A percentile compares a stretch with the other conserved stretches of the same genome.
These are phyloP conservation scores for Limnothrissa miodon DNA, from an alignment of 2,113 vertebrate species.

Conservation along the genomic window DNA sequence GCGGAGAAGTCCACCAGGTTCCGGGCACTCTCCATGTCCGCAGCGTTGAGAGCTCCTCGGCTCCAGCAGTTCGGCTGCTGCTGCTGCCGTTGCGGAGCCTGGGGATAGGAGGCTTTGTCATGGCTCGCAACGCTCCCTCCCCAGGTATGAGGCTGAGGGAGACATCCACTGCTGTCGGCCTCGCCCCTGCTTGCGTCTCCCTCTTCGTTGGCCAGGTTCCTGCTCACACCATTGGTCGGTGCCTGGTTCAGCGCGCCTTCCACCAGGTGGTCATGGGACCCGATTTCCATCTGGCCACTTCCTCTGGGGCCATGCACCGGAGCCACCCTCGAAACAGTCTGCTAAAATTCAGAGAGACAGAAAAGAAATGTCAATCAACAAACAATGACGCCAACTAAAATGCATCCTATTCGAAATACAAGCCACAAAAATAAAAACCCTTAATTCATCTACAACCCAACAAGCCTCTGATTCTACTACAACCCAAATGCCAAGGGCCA, in stretches of 20 bases:
- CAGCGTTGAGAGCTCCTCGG: conserved; percentile 45
- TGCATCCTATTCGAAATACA: neutral
- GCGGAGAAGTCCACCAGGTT: conserved; percentile 92
- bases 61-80: conserved; percentile 57
- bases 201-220: conserved; percentile 63
- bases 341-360: conserved; percentile 44
- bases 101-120: neutral
- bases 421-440: no score
- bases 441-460: neutral
- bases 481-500: no score
- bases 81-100: conserved; percentile 47
- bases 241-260: conserved; percentile 83
- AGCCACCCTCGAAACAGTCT: conserved; percentile 85
- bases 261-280: conserved; percentile 90
- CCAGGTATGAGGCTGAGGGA: conserved; percentile 51
- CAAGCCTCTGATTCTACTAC: neutral
- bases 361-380: conserved; percentile 32
- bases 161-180: conserved; percentile 54
- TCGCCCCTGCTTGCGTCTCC: conserved; percentile 53
- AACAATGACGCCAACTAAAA: neutral
- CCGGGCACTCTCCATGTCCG: conserved; percentile 84
- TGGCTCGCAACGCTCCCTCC: neutral
- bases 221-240: conserved; percentile 83
- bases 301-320: conserved; percentile 94
- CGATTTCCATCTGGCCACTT: conserved; percentile 98